A percentile compares a stretch with the other conserved stretches of the same genome.
These are phyloP conservation scores for Vicugna pacos DNA, from an alignment of 2,113 vertebrate species.

Conservation along the genomic window DNA sequence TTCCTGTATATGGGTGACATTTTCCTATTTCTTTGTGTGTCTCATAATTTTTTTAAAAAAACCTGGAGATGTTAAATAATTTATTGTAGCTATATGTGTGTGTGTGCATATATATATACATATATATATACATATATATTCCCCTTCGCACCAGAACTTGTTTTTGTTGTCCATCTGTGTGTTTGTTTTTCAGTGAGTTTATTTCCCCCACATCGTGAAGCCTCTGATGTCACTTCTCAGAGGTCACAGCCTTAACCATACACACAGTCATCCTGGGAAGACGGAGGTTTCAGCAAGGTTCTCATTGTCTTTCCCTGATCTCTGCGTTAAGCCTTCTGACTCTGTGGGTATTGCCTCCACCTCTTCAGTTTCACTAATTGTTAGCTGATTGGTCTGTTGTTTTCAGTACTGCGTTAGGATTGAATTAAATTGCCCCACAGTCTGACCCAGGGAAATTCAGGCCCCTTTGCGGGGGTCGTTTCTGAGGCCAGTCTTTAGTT, in stretches of 20 bases:
- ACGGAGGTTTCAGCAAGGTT: neutral
- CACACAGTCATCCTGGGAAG: neutral
- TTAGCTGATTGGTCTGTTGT: neutral
- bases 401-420: neutral
- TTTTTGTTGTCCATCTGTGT: neutral
- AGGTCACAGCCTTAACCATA: fast-evolving
- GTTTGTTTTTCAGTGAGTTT: neutral
- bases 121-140: neutral
- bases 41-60: neutral
- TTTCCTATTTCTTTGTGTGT: neutral
- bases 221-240: neutral
- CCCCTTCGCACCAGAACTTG: neutral
- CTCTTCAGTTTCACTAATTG: neutral
- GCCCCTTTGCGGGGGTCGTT: neutral
- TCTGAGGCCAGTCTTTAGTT: neutral
- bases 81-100: neutral
- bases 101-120: neutral
- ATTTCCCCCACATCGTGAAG: neutral
- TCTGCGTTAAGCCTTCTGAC: neutral
- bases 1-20: neutral
- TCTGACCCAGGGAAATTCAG: neutral
- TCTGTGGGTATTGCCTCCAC: neutral
- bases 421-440: neutral
- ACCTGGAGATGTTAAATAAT: neutral
- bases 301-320: neutral